Evolutionary conservation across 2,888 invertebrate species (phyloP).

Genomic region (Leptopilina myrica): DNA sequence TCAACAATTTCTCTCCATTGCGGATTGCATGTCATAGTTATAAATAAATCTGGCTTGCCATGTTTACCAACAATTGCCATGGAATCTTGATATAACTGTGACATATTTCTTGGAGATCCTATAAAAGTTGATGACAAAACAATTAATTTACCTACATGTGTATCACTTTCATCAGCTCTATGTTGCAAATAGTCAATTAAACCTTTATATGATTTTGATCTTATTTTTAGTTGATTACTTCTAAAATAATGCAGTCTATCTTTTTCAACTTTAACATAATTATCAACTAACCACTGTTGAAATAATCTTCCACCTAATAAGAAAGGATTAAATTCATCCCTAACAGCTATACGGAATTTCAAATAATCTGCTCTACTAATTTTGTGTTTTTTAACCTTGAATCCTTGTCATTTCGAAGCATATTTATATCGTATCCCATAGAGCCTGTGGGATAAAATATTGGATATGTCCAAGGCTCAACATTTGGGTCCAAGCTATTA

Average conservation of each 20-base stretch:
- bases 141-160: slow-evolving; percentile 60
- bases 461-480: slow-evolving; percentile 49
- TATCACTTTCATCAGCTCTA: slow-evolving; percentile 47
- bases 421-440: slow-evolving; percentile 35
- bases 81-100: slow-evolving; percentile 54
- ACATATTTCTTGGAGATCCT: slow-evolving; percentile 35
- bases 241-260: slow-evolving; percentile 49
- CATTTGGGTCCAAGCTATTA: slow-evolving; percentile 53
- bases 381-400: slow-evolving; percentile 44
- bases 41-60: slow-evolving; percentile 47
- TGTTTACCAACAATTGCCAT: slow-evolving; percentile 50
- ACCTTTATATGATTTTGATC: background rate
- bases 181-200: background rate
- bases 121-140: slow-evolving; percentile 55
- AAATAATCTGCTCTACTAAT: slow-evolving; percentile 35
- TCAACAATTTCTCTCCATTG: slow-evolving; percentile 23
- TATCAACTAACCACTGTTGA: too few relatives aligned
- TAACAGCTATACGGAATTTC: slow-evolving; percentile 38
- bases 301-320: slow-evolving; percentile 44
- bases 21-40: slow-evolving; percentile 56
- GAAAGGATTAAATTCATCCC: slow-evolving; percentile 38
- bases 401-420: background rate
- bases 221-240: background rate
- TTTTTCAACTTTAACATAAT: slow-evolving; percentile 52
- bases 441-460: slow-evolving; percentile 43